Evolutionary conservation across 2,113 vertebrate species (phyloP), one percentile per base, ranked within the genome.

Genomic region (Mustela lutreola): DNA sequence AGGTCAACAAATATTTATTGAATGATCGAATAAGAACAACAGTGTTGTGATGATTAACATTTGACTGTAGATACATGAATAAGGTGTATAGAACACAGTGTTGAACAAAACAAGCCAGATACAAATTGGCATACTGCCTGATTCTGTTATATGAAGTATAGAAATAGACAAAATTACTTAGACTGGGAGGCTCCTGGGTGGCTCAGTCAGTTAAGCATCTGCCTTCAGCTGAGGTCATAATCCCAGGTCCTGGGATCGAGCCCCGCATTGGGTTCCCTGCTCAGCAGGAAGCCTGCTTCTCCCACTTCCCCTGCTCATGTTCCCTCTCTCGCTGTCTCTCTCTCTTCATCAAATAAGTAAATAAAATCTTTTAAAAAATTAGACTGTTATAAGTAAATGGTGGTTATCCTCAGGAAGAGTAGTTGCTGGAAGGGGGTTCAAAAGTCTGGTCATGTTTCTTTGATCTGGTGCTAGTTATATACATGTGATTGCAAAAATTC

Each of bases 1-100:
- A 91, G 56, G n/a, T 84, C 50, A 76, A 26, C 62, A 96, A 89
- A 75, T 80, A 75, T 65, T 87, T 93, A 58, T n/a, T 92, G 84
- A 85, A 53, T 76, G 56, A 85, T 36, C 86, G 62, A 82, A 67
- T 92, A 82, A 73, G 79, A 95, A 82, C n/a, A 22, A 60, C 24
- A 82, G 36, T 56, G 71, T 48, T 50, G 21, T 33, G 76, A 15
- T 84, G 14, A 19, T 82, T 45, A 79, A 36, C 45, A 62, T 89
- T 91, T 31, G 16, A 95, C 53, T 62, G 12, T 24, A 75, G 65
- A 70, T 9, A 53, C 65, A 62, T 73, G 91, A 71, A 45, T 65
- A 70, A 53, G 31, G 65, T 65, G 3, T 50, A n/a, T 56, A 91
- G 95, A 94, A 73, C n/a, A 79, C 58, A 33, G 33, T 65, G 33